Evolutionary conservation across 2,888 invertebrate species (phyloP), one percentile per base, ranked within the genome.

Genomic region (Chrysolina americana): DNA sequence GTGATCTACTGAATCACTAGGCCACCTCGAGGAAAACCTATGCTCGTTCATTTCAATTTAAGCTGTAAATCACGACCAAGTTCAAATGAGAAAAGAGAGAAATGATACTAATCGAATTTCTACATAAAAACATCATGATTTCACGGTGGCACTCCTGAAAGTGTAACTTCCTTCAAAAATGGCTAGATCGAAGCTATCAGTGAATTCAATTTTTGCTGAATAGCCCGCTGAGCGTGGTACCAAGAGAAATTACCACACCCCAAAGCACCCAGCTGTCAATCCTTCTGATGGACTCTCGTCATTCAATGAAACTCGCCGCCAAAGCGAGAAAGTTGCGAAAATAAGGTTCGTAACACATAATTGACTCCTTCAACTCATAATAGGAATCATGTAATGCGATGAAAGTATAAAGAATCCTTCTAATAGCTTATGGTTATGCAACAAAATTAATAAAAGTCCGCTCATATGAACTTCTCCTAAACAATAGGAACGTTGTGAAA

Each of bases 401-500:
- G 65, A 71, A 65, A 71, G 65, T 70, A 71, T 59, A 65, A 65
- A 65, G 65, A 41, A 70, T 65, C 47, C 23, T 65, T 50, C 59
- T 65, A 71, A 65, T 53, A 63, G 62, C 56, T 65, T 21, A 65
- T 65, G 28, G 65, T 65, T 71, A 65, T 56, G 71, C 65, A 71
- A 71, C 17, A 47, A 71, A 66, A 71, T 71, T 71, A 59, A 59
- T 71, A 10, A 28, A 28, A 9, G 59, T 28, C 59, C 28, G 59
- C 59, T 59, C 68, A 65, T 68, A 74, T 66, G 69, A 68, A 64
- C 64, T 75, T 70, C 65, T 72, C 48, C 66, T 50, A 76, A 69
- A 80, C 80, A 80, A 79, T 76, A 73, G 75, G 62, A 59, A 70
- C 74, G 75, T 80, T 78, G 75, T 77, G 75, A 80, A 80, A 79